These are phyloP conservation scores for Eupristina koningsbergeri DNA, from an alignment of 1,140 invertebrate species.

Conservation along the genomic window DNA sequence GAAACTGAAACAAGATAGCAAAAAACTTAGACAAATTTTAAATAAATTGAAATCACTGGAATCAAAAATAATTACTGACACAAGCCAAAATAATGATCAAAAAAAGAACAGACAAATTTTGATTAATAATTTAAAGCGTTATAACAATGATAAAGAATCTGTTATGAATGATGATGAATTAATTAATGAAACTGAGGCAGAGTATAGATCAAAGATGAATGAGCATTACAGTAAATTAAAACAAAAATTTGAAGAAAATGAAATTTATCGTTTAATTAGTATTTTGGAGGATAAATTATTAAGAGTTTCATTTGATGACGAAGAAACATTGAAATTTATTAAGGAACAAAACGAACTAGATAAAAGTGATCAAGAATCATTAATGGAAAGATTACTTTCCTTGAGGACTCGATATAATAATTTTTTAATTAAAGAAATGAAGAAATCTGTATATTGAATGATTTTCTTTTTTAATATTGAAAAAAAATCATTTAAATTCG, in stretches of 20 bases:
- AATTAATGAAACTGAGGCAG: slow-evolving; percentile 53
- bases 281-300: slow-evolving; percentile 64
- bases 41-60: slow-evolving; percentile 65
- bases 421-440: slow-evolving; percentile 39
- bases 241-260: slow-evolving; percentile 61
- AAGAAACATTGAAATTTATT: neutral
- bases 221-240: slow-evolving; percentile 62
- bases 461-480: neutral
- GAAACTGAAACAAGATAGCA: slow-evolving; percentile 60
- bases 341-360: neutral
- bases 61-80: slow-evolving; percentile 61
- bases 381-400: slow-evolving; percentile 17
- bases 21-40: slow-evolving; percentile 59
- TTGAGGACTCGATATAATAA: slow-evolving; percentile 27
- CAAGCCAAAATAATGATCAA: slow-evolving; percentile 54
- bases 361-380: neutral
- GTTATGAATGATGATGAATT: slow-evolving; percentile 56
- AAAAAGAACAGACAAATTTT: slow-evolving; percentile 49
- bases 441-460: slow-evolving; percentile 24
- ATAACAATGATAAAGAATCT: slow-evolving; percentile 60
- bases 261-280: slow-evolving; percentile 66
- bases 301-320: slow-evolving; percentile 28
- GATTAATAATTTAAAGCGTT: slow-evolving; percentile 53
- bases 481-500: no score
- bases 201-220: slow-evolving; percentile 57